A percentile compares a stretch with the other conserved stretches of the same genome.
phyloP scores from a whole-genome alignment of 2,888 invertebrate species.

The Tipula confusa region DNA sequence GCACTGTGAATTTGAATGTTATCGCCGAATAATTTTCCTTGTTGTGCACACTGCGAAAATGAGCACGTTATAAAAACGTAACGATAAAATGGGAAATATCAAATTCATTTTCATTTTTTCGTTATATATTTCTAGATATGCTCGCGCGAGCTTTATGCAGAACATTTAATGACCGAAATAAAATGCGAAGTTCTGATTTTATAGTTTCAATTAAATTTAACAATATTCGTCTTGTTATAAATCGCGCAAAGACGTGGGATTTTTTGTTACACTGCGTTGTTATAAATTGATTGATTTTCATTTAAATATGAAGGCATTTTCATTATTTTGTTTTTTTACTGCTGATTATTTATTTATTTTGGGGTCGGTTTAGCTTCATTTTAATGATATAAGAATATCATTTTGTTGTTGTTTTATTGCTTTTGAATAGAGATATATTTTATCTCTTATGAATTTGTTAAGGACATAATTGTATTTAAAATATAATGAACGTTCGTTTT shows the following conservation, averaged over 20 bases:
- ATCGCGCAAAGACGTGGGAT: background rate
- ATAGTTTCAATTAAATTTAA: conserved; percentile 25
- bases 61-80: background rate
- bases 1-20: background rate
- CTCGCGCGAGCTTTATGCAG: too few relatives aligned
- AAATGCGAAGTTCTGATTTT: background rate
- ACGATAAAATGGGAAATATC: background rate
- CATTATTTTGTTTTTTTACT: conserved; percentile 25
- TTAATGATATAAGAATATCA: background rate
- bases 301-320: background rate
- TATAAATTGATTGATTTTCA: background rate
- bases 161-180: background rate
- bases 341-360: background rate
- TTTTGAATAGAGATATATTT: background rate
- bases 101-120: background rate
- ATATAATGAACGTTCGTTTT: background rate
- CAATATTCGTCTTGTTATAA: conserved; percentile 14
- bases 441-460: background rate
- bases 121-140: too few relatives aligned
- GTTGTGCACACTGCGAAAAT: background rate
- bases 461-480: background rate
- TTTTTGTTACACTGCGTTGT: background rate
- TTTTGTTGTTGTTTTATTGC: background rate
- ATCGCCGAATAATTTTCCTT: background rate
- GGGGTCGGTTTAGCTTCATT: background rate